Percentiles rank a stretch among this genome's conserved stretches.
These are phyloP conservation scores for Globia sparganii DNA, from an alignment of 2,888 invertebrate genomes.

Conservation along the genomic window DNA sequence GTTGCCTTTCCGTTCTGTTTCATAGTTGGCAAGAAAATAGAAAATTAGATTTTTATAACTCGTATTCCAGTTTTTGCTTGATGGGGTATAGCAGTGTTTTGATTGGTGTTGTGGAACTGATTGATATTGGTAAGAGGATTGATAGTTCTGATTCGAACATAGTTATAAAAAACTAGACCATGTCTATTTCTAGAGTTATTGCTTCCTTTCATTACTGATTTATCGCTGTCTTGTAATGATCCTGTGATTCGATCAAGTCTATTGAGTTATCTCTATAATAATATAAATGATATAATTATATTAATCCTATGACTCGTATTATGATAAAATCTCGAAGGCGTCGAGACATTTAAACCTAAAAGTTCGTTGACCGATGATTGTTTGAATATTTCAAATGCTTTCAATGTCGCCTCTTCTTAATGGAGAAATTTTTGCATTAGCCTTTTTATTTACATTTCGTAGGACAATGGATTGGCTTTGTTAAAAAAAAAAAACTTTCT, in stretches of 20 bases:
- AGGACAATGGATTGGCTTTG: constrained; percentile 14
- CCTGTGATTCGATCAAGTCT: constrained; percentile 18
- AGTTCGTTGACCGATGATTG: constrained; percentile 56
- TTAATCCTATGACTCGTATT: constrained; percentile 40
- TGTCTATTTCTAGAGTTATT: constrained; percentile 41
- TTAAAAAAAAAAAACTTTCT: constrained; percentile 10
- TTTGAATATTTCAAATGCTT: constrained; percentile 57
- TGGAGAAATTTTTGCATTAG: constrained; percentile 33
- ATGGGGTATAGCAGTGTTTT: constrained; percentile 19
- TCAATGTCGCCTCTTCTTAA: constrained; percentile 46
- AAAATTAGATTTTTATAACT: constrained; percentile 61
- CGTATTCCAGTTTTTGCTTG: constrained; percentile 37
- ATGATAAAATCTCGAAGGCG: constrained; percentile 55
- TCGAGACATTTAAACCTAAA: constrained; percentile 47
- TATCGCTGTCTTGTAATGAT: constrained; percentile 24
- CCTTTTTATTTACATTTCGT: constrained; percentile 27
- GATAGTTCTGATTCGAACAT: constrained; percentile 12
- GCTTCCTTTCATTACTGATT: constrained; percentile 52
- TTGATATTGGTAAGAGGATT: constrained; percentile 13
- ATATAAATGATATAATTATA: constrained; percentile 43
- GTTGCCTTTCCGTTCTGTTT: constrained; percentile 78
- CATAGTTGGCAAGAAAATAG: constrained; percentile 66
- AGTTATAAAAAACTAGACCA: constrained; percentile 14
- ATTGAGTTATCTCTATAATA: constrained; percentile 36
- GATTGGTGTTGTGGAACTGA: constrained; percentile 39